Evolutionary conservation across 2,888 invertebrate genomes (phyloP).

Genomic region (Liopterus haemorrhoidalis): DNA sequence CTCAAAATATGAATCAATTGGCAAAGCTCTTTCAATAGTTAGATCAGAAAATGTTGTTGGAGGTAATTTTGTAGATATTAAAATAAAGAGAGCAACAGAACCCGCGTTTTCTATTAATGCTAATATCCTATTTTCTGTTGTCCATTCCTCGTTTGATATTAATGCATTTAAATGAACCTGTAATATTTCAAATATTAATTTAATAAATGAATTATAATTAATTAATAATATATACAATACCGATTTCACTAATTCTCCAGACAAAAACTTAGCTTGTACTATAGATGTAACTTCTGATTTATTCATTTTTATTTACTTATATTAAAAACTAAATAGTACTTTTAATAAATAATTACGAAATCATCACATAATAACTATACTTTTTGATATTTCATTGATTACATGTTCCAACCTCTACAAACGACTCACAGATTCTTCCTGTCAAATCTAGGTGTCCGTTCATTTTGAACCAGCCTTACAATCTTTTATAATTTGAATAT

Average conservation of each 20-base stretch:
- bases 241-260: slow-evolving; percentile 52
- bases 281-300: slow-evolving; percentile 41
- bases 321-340: slow-evolving; percentile 7
- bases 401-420: too few relatives aligned
- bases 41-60: slow-evolving; percentile 71
- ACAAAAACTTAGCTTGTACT: slow-evolving; percentile 53
- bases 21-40: slow-evolving; percentile 72
- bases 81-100: slow-evolving; percentile 53
- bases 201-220: slow-evolving; percentile 13
- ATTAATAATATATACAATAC: slow-evolving; percentile 44
- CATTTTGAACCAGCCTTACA: too few relatives aligned
- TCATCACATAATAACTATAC: background rate
- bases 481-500: too few relatives aligned
- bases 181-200: slow-evolving; percentile 12
- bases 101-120: slow-evolving; percentile 54
- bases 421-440: too few relatives aligned
- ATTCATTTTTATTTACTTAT: slow-evolving; percentile 21
- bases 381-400: too few relatives aligned
- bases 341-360: slow-evolving; percentile 3
- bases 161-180: slow-evolving; percentile 45
- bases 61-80: slow-evolving; percentile 55
- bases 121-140: slow-evolving; percentile 50
- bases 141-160: slow-evolving; percentile 46
- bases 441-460: too few relatives aligned
- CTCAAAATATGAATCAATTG: slow-evolving; percentile 73